Base-by-base conservation (phyloP, 2,113 vertebrate genomes). In the Progne subis region DNA sequence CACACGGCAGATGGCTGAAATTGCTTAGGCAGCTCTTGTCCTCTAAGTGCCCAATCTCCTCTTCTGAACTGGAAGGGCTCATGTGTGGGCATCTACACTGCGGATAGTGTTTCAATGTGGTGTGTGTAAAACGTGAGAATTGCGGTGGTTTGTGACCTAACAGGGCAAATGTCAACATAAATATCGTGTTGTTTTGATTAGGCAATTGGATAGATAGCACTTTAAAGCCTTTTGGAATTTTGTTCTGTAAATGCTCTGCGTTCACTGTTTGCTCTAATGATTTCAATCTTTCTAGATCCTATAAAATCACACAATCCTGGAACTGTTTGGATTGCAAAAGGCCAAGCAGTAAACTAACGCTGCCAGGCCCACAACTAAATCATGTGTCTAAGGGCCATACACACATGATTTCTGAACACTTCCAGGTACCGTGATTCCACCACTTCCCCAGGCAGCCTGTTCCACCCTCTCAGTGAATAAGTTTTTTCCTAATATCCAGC, bases 91-190 rank as follows among this genome's bases (percentile, higher is more conserved):
- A 18, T 34, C 47, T 26, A 39, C 28, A 19, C 23, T 60, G 49
- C 70, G 57, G 70, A 34, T 15, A 57, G 16, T 28, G 29, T 74
- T 93, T 74, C 76, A 86, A 44, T 31, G 47, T 14, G 0, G 1
- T 44, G 55, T 52, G 29, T 52, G 43, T 63, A 81, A 86, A 90
- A 78, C 14, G 14, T 52, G 24, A 83, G 34, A 63, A 83, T 16
- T 55, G 26, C 34, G 70, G 60, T 50, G 32, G 26, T 81, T 74
- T 83, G 59, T 46, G 83, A 75, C n/a, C 59, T 88, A 65, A 70
- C 41, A 39, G 63, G 55, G 53, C 34, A 92, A 93, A 93, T 34
- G 14, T 63, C 59, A 88, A 46, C 46, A 80, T 59, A 63, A 84
- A 65, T 53, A 64, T 8, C 1, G 0, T 25, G 25, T 31, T 90